Evolutionary conservation across 1,140 invertebrate genomes (phyloP).

Genomic region (Lepidostoma basale): DNA sequence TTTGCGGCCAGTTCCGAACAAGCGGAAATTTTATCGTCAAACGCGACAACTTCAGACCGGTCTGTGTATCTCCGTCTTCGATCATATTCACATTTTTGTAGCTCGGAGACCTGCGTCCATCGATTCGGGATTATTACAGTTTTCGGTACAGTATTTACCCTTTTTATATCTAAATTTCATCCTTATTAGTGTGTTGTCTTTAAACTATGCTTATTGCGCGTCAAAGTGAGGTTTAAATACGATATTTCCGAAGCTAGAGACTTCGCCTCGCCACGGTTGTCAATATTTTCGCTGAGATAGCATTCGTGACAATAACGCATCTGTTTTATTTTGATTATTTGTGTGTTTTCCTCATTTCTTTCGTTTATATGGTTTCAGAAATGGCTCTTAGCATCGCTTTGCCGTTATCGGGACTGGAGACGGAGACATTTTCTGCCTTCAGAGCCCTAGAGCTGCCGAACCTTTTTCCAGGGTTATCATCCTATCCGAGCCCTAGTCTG

Average conservation of each 20-base stretch:
- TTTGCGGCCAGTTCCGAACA: slow-evolving; percentile 7
- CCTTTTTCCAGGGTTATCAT: slow-evolving; percentile 54
- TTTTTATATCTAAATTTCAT: neutral
- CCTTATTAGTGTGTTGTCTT: neutral
- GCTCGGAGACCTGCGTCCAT: neutral
- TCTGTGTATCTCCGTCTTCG: neutral
- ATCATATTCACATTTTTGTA: neutral
- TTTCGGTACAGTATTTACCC: slow-evolving; percentile 10
- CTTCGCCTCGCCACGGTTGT: neutral
- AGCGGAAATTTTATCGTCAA: neutral
- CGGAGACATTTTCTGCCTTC: slow-evolving; percentile 58
- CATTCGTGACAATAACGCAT: slow-evolving; percentile 24
- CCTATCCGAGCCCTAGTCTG: slow-evolving; percentile 57
- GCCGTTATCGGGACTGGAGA: slow-evolving; percentile 57
- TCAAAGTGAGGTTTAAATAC: neutral
- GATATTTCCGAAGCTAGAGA: neutral
- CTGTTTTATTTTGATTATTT: slow-evolving; percentile 2
- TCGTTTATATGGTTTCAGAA: slow-evolving; percentile 48
- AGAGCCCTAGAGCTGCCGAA: slow-evolving; percentile 58
- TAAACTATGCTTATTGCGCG: neutral
- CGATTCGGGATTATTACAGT: neutral
- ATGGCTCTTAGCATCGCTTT: slow-evolving; percentile 61
- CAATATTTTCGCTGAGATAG: slow-evolving; percentile 29
- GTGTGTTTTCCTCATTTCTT: neutral
- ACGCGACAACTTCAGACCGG: slow-evolving; percentile 16